phyloP scores from a whole-genome alignment of 2,888 invertebrate species.

The Sesia bembeciformis region DNA sequence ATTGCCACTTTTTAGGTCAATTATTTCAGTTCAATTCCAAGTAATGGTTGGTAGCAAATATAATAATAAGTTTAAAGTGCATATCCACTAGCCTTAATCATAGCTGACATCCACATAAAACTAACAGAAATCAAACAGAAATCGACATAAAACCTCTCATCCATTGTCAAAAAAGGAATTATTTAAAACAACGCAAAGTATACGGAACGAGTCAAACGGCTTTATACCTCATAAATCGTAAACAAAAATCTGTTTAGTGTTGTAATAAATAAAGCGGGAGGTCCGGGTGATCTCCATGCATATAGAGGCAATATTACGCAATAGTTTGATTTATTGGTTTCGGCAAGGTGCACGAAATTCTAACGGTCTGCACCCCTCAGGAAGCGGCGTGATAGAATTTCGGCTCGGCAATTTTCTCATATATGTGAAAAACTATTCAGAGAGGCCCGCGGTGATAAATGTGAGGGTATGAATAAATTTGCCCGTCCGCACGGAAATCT shows the following conservation, averaged over 20 bases:
- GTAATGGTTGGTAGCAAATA: too few relatives aligned
- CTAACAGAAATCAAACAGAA: background rate
- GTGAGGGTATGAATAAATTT: slow-evolving; percentile 69
- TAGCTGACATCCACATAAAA: too few relatives aligned
- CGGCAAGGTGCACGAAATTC: slow-evolving; percentile 64
- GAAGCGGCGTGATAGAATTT: slow-evolving; percentile 56
- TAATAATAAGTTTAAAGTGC: too few relatives aligned
- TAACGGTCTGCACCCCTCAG: slow-evolving; percentile 47
- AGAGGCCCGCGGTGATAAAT: slow-evolving; percentile 59
- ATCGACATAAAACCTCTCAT: background rate
- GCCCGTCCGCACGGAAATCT: slow-evolving; percentile 48
- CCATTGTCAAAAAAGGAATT: background rate
- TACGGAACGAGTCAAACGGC: background rate
- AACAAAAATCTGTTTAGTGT: slow-evolving; percentile 56
- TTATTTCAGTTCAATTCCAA: too few relatives aligned
- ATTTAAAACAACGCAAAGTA: background rate
- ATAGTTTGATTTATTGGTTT: slow-evolving; percentile 70
- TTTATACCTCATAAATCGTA: slow-evolving; percentile 38
- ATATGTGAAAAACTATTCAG: slow-evolving; percentile 60
- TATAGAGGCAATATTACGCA: slow-evolving; percentile 64
- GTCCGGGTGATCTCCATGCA: slow-evolving; percentile 55
- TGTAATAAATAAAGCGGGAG: slow-evolving; percentile 60
- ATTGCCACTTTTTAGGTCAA: too few relatives aligned
- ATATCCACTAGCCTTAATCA: too few relatives aligned
- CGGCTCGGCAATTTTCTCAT: slow-evolving; percentile 56